Evolutionary conservation across 1,140 invertebrate species (phyloP), one percentile per base, ranked within the genome.

Genomic region (Panonychus citri): DNA sequence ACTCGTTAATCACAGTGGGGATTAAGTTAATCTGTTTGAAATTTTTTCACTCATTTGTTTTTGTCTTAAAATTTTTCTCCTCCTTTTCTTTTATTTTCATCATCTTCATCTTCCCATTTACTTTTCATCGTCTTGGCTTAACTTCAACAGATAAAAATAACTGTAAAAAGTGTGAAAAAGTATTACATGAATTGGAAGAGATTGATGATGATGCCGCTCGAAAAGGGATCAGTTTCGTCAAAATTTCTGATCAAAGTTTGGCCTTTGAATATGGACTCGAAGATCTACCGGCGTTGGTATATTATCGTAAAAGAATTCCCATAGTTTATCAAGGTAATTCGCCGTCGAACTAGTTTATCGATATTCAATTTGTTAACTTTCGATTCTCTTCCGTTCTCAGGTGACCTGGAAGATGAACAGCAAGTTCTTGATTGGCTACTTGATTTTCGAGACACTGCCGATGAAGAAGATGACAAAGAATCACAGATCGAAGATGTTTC

Each of bases 141-240:
- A 30, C 34, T 30, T n/a, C 57, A 53, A 19, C 55, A 93, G 87
- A 90, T 72, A 88, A 89, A 70, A 81, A 83, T 57, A 83, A 88
- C 68, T 88, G 85, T 71, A 85, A 86, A 67, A 87, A 86, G 72
- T 88, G 84, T 66, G 79, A 83, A 28, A 87, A 85, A 71, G 84
- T 83, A 46, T 72, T 90, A 54, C 78, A 75, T 60, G 85, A 89
- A 69, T 68, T 60, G 46, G 88, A 93, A 70, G 90, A 91, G 71
- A 90, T 91, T 65, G 86, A 90, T 66, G 86, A 90, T 66, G 87
- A 91, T 70, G 87, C 87, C n/a, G 87, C 90, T 71, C 84, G 90
- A 67, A 74, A 91, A 57, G 85, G 84, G 49, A 90, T 91, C 66
- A 86, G 85, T 59, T 91, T 91, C 68, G 87, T 91, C 25, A 91